These are phyloP conservation scores for Sarcophaga subvicina DNA, from an alignment of 2,888 invertebrate species.

Conservation along the genomic window DNA sequence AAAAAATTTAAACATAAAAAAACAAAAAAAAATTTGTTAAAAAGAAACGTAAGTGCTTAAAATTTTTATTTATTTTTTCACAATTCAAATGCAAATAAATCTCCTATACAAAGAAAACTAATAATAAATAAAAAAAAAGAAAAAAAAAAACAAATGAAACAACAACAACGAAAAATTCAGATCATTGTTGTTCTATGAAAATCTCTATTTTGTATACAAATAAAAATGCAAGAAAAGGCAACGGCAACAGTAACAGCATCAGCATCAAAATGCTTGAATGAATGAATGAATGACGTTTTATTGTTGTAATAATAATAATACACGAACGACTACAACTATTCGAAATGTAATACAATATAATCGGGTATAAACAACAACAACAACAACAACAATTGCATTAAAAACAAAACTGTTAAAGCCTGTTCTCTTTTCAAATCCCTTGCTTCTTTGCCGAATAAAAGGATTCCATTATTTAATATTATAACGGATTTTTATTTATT, in stretches of 20 bases:
- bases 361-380: neutral
- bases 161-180: neutral
- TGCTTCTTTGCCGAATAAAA: constrained; percentile 44
- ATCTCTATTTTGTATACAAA: constrained; percentile 17
- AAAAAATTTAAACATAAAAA: constrained; percentile 30
- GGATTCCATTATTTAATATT: constrained; percentile 50
- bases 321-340: neutral
- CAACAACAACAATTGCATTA: neutral
- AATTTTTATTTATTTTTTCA: neutral
- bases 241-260: neutral
- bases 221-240: neutral
- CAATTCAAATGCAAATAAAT: constrained; percentile 9
- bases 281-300: constrained; percentile 23
- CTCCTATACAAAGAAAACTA: constrained; percentile 1
- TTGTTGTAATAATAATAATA: constrained; percentile 4
- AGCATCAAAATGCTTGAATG: neutral
- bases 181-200: constrained; percentile 3
- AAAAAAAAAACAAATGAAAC: neutral
- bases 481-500: neutral
- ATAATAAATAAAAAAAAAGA: neutral
- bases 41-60: constrained; percentile 62
- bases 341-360: constrained; percentile 13
- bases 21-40: constrained; percentile 54
- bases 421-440: neutral
- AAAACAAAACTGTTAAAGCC: neutral